These are phyloP conservation scores for Characodon lateralis DNA, from an alignment of 2,797 vertebrate genomes.

Conservation along the genomic window DNA sequence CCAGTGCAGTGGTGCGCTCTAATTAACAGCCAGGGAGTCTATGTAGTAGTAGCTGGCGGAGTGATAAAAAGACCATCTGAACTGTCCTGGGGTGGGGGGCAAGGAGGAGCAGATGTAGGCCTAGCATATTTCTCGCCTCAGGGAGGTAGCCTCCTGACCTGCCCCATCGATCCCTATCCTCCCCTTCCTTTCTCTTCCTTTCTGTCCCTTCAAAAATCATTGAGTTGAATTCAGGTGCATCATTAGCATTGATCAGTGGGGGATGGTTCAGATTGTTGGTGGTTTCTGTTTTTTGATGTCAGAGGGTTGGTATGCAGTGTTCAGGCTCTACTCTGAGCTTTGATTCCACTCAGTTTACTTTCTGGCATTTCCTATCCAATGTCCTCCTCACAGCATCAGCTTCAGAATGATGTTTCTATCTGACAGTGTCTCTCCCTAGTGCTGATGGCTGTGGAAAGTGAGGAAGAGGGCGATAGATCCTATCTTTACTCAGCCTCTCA, in stretches of 20 bases:
- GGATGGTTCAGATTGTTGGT: neutral
- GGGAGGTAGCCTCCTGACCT: constrained; percentile 66
- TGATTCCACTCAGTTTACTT: constrained; percentile 21
- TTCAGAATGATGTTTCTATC: constrained; percentile 55
- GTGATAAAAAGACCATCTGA: constrained; percentile 79
- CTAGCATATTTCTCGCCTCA: constrained; percentile 54
- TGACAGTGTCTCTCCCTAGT: constrained; percentile 48
- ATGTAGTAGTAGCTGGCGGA: constrained; percentile 60
- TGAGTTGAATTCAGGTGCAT: constrained; percentile 57
- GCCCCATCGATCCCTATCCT: constrained; percentile 49
- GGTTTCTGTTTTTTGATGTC: constrained; percentile 24
- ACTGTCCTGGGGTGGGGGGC: constrained; percentile 57
- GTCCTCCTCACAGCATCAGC: constrained; percentile 31
- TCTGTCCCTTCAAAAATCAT: constrained; percentile 37
- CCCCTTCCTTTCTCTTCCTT: constrained; percentile 47
- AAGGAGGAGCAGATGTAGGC: constrained; percentile 70
- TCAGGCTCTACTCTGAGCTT: constrained; percentile 15
- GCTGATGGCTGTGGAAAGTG: constrained; percentile 51
- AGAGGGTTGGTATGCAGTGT: constrained; percentile 8
- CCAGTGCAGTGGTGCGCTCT: constrained; percentile 55
- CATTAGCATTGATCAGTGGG: constrained; percentile 69
- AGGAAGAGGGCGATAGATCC: constrained; percentile 58
- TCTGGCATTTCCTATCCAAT: constrained; percentile 36
- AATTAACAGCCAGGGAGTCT: constrained; percentile 75
- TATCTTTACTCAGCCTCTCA: constrained; percentile 62